These are phyloP conservation scores for Cheilosia urbana DNA, from an alignment of 2,888 invertebrate species.

Conservation along the genomic window DNA sequence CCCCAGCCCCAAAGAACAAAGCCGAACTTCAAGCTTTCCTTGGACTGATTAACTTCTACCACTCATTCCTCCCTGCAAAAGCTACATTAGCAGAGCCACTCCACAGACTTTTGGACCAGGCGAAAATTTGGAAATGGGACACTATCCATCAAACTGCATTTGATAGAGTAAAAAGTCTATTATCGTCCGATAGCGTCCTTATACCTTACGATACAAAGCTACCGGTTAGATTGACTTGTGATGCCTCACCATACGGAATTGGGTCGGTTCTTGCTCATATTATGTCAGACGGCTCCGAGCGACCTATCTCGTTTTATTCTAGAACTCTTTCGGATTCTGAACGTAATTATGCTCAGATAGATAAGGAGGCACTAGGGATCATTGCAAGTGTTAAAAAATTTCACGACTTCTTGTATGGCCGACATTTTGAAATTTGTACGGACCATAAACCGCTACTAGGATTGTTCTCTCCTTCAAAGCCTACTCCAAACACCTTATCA, in stretches of 20 bases:
- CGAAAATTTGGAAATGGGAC: too few relatives aligned
- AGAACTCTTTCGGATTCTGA: conserved; percentile 30
- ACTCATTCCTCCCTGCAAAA: too few relatives aligned
- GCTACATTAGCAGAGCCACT: too few relatives aligned
- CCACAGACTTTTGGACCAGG: too few relatives aligned
- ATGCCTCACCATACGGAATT: conserved; percentile 56
- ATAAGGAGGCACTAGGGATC: conserved; percentile 31
- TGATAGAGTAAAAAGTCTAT: too few relatives aligned
- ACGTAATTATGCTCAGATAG: conserved; percentile 45
- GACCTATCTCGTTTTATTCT: conserved; percentile 37
- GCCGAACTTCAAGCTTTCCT: too few relatives aligned
- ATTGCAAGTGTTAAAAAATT: conserved; percentile 36
- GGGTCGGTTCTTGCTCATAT: conserved; percentile 46
- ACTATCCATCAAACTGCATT: too few relatives aligned
- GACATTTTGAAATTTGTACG: conserved; percentile 27
- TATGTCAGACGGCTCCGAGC: conserved; percentile 28
- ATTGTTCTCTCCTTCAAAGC: background rate
- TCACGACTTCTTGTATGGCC: conserved; percentile 40
- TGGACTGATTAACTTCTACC: too few relatives aligned
- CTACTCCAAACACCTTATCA: too few relatives aligned
- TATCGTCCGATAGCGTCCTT: background rate
- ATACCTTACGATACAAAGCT: conserved; percentile 13
- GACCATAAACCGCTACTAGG: conserved; percentile 25
- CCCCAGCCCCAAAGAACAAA: too few relatives aligned
- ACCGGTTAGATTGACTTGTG: conserved; percentile 42